Percentiles rank a stretch among this genome's conserved stretches.
phyloP scores from a whole-genome alignment of 2,113 vertebrate genomes.

The Hirundichthys speculiger region DNA sequence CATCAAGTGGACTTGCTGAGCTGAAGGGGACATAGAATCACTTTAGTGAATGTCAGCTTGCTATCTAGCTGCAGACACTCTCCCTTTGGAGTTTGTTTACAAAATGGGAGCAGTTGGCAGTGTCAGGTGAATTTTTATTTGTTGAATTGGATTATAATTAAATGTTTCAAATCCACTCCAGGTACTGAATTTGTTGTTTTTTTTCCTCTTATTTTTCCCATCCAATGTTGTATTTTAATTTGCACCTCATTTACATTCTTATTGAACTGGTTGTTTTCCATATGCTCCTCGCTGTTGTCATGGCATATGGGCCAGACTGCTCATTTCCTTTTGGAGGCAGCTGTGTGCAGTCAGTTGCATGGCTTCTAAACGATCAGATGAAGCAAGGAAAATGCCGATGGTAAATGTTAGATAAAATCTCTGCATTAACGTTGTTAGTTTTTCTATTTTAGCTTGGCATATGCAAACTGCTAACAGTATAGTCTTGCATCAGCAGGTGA shows the following conservation, averaged over 20 bases:
- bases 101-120: background rate
- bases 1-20: slow-evolving; percentile 50
- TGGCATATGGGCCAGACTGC: slow-evolving; percentile 67
- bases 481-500: background rate
- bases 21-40: slow-evolving; percentile 24
- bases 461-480: slow-evolving; percentile 17
- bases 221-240: slow-evolving; percentile 53
- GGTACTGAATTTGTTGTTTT: slow-evolving; percentile 5
- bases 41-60: slow-evolving; percentile 32
- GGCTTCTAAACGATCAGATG: slow-evolving; percentile 67
- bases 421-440: slow-evolving; percentile 23
- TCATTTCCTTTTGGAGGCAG: slow-evolving; percentile 56
- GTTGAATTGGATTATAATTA: slow-evolving; percentile 34
- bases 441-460: slow-evolving; percentile 19
- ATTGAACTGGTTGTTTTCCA: slow-evolving; percentile 72
- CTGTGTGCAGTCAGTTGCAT: slow-evolving; percentile 63
- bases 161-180: slow-evolving; percentile 40
- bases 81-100: slow-evolving; percentile 25
- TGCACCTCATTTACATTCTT: slow-evolving; percentile 78
- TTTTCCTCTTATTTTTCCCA: slow-evolving; percentile 6
- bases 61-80: slow-evolving; percentile 28
- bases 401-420: slow-evolving; percentile 46
- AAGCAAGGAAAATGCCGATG: slow-evolving; percentile 25
- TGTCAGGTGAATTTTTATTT: slow-evolving; percentile 38
- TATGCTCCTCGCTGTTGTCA: slow-evolving; percentile 72